phyloP scores from a whole-genome alignment of 2,888 invertebrate species.

The Volucella inanis region DNA sequence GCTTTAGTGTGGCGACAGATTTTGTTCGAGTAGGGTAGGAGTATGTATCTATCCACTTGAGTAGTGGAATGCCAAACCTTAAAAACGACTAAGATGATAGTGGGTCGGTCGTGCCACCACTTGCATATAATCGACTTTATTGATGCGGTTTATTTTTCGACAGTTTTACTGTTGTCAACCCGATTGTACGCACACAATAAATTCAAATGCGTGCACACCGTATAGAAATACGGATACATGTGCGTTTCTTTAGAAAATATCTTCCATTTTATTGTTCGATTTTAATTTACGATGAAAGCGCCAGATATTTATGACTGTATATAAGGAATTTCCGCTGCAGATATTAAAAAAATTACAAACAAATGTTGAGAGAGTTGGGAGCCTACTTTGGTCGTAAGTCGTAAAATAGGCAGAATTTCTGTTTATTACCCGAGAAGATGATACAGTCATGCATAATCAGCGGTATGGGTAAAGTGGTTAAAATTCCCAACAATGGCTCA shows the following conservation, averaged over 20 bases:
- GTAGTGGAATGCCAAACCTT: conserved; percentile 48
- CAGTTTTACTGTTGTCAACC: conserved; percentile 70
- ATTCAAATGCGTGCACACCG: no score
- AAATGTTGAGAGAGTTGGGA: conserved; percentile 7
- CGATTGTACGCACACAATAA: conserved; percentile 43
- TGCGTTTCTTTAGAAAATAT: conserved; percentile 26
- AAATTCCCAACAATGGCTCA: conserved; percentile 67
- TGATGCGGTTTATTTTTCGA: conserved; percentile 69
- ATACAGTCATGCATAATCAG: conserved; percentile 62
- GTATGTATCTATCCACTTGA: conserved; percentile 18
- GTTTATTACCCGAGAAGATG: conserved; percentile 56
- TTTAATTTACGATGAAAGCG: conserved; percentile 73
- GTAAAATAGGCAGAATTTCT: conserved; percentile 63
- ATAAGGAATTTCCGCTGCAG: conserved; percentile 72
- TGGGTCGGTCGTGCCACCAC: conserved; percentile 32
- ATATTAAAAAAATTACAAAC: conserved; percentile 60
- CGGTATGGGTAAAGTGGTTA: conserved; percentile 54
- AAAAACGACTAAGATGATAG: conserved; percentile 61
- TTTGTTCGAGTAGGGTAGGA: background rate
- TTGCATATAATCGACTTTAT: conserved; percentile 70
- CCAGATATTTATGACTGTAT: conserved; percentile 72
- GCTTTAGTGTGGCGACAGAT: conserved; percentile 11
- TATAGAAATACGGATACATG: conserved; percentile 12
- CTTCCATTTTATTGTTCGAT: conserved; percentile 59
- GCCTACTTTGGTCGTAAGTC: conserved; percentile 29